Evolutionary conservation across 2,888 invertebrate species (phyloP).

Genomic region (Anagyrus pseudococci): DNA sequence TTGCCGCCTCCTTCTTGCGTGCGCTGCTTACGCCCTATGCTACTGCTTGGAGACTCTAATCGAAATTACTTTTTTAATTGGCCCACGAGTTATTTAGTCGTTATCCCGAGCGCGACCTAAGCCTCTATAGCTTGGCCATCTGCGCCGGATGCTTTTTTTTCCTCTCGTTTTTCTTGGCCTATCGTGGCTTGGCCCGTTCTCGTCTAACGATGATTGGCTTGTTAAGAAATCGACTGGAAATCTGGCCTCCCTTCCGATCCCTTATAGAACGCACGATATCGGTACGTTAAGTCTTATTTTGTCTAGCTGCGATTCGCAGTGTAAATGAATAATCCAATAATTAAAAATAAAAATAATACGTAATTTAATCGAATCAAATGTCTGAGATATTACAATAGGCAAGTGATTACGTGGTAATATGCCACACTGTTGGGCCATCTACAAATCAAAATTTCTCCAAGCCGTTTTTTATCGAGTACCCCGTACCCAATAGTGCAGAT

Average conservation of each 20-base stretch:
- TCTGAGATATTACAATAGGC: too few relatives aligned
- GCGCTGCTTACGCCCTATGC: constrained; percentile 50
- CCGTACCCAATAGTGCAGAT: too few relatives aligned
- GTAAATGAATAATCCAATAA: too few relatives aligned
- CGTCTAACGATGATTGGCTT: constrained; percentile 36
- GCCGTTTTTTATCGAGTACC: too few relatives aligned
- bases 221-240: constrained; percentile 35
- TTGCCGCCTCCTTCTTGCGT: constrained; percentile 14
- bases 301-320: too few relatives aligned
- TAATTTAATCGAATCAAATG: too few relatives aligned
- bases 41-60: constrained; percentile 57
- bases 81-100: constrained; percentile 56
- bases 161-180: not conserved
- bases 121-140: not conserved
- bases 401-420: too few relatives aligned
- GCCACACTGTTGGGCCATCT: too few relatives aligned
- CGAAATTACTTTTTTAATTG: constrained; percentile 62
- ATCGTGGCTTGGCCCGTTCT: not conserved
- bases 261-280: too few relatives aligned
- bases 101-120: constrained; percentile 43
- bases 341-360: too few relatives aligned
- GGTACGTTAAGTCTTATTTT: too few relatives aligned
- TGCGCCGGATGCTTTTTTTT: not conserved
- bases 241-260: not conserved
- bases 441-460: too few relatives aligned